Evolutionary conservation across 2,797 vertebrate species (phyloP), one percentile per base, ranked within the genome.

Genomic region (Parauchenoglanis punctatus): DNA sequence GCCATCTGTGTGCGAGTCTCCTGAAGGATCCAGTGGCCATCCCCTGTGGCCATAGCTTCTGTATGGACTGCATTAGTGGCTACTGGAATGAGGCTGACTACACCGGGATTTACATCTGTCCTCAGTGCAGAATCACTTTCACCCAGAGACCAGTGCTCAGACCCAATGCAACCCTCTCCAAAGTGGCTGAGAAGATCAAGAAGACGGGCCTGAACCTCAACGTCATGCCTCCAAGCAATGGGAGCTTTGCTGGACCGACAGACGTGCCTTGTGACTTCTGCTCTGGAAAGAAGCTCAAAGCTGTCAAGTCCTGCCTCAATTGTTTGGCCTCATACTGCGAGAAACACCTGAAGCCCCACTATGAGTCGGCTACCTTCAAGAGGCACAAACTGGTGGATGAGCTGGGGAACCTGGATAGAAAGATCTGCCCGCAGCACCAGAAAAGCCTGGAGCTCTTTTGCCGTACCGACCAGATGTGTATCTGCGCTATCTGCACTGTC

Each of bases 371-470:
- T 0, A 98, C 98, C 17, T 99, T 99, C 89, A 97, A 98, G 13
- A 96, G 98, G 89, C 99, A 99, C 94, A 98, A 98, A 94, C 96
- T 99, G 88, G 96, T 99, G 59, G 97, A 99, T 40, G 98, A 98
- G 91, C 98, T 99, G 72, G 96, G 97, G 85, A 97, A 99, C 94
- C 97, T 99, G 90, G 98, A 99, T 91, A 95, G 97, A 77, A 97
- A 98, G 91, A 99, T 99, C 94, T 99, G 99, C 83, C 97, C 96
- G 0, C 96, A 99, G 95, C 99, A 99, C 0, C 97, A 98, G 93
- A 99, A 99, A 94, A 98, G 97, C 59, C 97, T 99, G 97, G 98
- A 99, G 95, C 96, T 99, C 86, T 99, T 97, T 95, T 99, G 99
- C 87, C 97, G 97, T 92, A 98, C 97, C 0, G 99, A 99, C 91